phyloP scores from a whole-genome alignment of 2,888 invertebrate species.

The Cetonia aurata region DNA sequence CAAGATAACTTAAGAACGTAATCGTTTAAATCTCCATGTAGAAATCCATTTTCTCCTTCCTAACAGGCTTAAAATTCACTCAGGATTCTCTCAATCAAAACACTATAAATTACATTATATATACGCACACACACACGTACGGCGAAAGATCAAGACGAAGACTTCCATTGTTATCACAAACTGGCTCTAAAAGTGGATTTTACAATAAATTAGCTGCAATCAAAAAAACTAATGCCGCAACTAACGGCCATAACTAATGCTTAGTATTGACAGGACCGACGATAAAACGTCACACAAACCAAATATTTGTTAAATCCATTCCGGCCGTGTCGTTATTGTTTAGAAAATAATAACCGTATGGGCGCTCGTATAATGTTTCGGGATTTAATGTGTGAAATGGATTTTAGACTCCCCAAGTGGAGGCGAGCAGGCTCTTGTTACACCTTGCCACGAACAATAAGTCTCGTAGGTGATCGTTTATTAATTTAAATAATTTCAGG shows the following conservation, averaged over 20 bases:
- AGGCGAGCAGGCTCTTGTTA: slow-evolving; percentile 46
- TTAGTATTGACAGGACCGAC: slow-evolving; percentile 51
- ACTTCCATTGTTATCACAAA: slow-evolving; percentile 34
- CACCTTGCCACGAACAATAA: slow-evolving; percentile 47
- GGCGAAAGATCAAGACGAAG: slow-evolving; percentile 24
- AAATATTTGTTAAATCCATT: slow-evolving; percentile 53
- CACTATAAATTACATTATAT: slow-evolving; percentile 35
- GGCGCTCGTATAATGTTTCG: slow-evolving; percentile 43
- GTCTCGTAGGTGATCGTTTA: slow-evolving; percentile 51
- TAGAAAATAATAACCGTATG: slow-evolving; percentile 47
- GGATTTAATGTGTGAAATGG: slow-evolving; percentile 50
- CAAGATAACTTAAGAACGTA: slow-evolving; percentile 2
- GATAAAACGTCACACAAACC: slow-evolving; percentile 52
- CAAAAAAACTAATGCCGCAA: slow-evolving; percentile 48
- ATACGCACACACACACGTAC: not conserved
- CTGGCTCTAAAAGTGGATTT: slow-evolving; percentile 34
- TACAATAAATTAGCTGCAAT: slow-evolving; percentile 45
- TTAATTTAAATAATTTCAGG: slow-evolving; percentile 51
- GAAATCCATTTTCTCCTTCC: slow-evolving; percentile 33
- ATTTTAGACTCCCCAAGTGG: slow-evolving; percentile 53
- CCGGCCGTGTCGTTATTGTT: slow-evolving; percentile 49
- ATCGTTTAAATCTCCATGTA: slow-evolving; percentile 30
- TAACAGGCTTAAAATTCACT: slow-evolving; percentile 41
- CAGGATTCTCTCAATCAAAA: slow-evolving; percentile 33
- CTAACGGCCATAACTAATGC: slow-evolving; percentile 52